A percentile compares a stretch with the other conserved stretches of the same genome.
Conservation (phyloP, 2,797 vertebrate genomes). For the Lepilemur ruficaudatus region DNA sequence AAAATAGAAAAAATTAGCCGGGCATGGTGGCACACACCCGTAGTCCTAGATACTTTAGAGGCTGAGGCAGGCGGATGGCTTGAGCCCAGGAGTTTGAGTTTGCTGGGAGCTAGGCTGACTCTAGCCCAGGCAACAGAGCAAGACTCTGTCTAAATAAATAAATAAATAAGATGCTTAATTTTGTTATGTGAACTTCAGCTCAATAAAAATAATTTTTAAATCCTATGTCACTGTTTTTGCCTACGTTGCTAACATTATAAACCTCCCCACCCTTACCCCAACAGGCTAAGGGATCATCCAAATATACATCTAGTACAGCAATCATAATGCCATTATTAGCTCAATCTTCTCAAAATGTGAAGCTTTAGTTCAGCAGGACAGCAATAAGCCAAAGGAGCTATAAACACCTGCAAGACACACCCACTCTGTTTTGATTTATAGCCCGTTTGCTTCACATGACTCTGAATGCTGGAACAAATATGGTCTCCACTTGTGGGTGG, state of each 20-base stretch:
- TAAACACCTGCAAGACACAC: background rate
- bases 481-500: background rate
- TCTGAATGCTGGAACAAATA: background rate
- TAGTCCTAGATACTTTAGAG: too few species aligned
- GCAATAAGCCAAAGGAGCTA: background rate
- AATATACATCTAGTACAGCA: background rate
- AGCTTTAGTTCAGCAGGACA: background rate
- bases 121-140: too few species aligned
- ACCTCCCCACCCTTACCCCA: background rate
- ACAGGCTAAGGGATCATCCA: background rate
- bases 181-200: background rate
- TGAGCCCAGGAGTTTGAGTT: too few species aligned
- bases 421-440: background rate
- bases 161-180: slow-evolving; percentile 3
- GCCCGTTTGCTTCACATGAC: background rate
- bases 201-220: background rate
- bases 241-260: background rate
- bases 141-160: too few species aligned
- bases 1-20: too few species aligned
- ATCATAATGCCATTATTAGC: background rate
- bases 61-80: too few species aligned
- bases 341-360: background rate
- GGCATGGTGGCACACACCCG: too few species aligned
- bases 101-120: too few species aligned
- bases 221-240: background rate